Base-by-base conservation (phyloP, 2,888 invertebrate genomes). In the Leptinotarsa juncta region DNA sequence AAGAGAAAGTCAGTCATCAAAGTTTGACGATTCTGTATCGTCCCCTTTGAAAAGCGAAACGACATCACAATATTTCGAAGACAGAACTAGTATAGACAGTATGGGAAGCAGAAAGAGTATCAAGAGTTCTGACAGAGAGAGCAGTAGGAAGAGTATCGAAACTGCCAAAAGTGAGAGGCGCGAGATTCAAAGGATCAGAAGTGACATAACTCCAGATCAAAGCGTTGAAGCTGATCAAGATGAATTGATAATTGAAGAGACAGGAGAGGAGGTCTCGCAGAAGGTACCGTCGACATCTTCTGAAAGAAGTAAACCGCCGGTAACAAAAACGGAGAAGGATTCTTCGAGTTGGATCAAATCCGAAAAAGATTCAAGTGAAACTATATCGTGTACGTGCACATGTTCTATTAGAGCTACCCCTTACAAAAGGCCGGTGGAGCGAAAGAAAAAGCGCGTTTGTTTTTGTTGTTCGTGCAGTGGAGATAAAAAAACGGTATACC, bases 301-400 rank as follows among this genome's bases (percentile, higher is more conserved):
- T 14, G 68, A 68, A 32, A 55, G n/a, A 12, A 42, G 32, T n/a
- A 68, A n/a, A n/a, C 26, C 32, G 10, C 68, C 67, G 51, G 14
- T 68, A 16, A 12, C 4, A 18, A 73, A 65, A 48, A 53, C 68
- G 5, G 53, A 68, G 42, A 68, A 62, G 62, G 50, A 55, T 3
- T 67, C 72, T 1, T 49, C 68, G 3, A 73, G 68, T 18, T 68
- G 53, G 10, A 69, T 65, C 10, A 73, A 73, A 26, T 65, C 65
- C 15, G 68, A 69, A 18, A 65, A 42, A 50, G 67, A 68, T 18
- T 14, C 50, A 5, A 18, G 42, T 32, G 68, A 20, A 16, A 68
- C 23, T 42, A 20, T 68, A 18, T 68, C 68, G 16, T 73, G 65
- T 32, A 69, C 62, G 10, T 73, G 65, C 18, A 69, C 68, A 32